Evolutionary conservation across 2,113 vertebrate species (phyloP).

Genomic region (Alouatta palliata): DNA sequence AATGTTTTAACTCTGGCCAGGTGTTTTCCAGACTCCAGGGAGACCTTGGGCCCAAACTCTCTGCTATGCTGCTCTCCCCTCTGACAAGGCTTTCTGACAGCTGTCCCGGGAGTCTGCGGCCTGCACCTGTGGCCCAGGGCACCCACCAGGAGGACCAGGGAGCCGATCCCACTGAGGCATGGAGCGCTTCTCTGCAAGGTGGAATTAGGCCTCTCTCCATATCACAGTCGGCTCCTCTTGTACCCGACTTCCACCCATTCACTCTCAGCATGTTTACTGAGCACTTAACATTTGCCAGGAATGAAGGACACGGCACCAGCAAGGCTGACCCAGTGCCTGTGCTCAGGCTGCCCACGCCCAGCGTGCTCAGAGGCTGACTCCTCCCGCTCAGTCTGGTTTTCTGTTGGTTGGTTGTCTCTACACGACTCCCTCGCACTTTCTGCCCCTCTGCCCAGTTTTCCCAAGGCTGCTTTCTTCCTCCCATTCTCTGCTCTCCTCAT

Average conservation of each 20-base stretch:
- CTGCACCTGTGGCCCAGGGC: background rate
- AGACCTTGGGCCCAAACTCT: background rate
- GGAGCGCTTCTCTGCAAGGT: background rate
- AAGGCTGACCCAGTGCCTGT: background rate
- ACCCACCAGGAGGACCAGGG: background rate
- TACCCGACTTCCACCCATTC: accelerated
- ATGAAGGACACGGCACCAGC: accelerated
- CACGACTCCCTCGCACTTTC: accelerated
- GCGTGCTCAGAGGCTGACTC: accelerated
- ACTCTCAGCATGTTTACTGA: accelerated
- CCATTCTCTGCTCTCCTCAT: accelerated
- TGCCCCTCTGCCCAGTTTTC: accelerated
- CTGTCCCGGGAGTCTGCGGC: background rate
- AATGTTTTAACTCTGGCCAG: background rate
- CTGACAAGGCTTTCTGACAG: background rate
- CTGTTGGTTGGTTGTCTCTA: background rate
- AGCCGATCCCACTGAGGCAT: accelerated
- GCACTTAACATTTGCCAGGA: accelerated
- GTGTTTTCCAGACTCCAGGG: background rate
- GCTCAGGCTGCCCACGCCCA: background rate
- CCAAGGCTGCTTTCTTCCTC: background rate
- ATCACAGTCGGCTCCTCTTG: accelerated
- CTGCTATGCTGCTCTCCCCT: accelerated
- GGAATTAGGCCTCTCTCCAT: accelerated
- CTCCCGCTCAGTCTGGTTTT: background rate